These are phyloP conservation scores for Caenorhabditis sinica DNA, from an alignment of 2,888 invertebrate species.

Conservation along the genomic window DNA sequence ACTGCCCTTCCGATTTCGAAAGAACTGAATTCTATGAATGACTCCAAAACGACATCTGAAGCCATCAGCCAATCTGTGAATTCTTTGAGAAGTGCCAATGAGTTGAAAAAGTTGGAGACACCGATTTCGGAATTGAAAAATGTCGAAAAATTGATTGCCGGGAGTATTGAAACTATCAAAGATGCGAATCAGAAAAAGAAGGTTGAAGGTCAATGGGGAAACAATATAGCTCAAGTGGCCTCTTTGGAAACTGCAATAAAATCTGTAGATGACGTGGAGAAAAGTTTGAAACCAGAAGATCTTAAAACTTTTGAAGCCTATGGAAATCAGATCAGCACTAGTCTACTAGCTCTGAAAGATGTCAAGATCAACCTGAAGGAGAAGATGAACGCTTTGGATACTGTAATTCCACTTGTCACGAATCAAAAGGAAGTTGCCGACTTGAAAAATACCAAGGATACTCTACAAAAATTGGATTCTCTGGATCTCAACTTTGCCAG, in stretches of 20 bases:
- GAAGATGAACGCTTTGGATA: slow-evolving; percentile 1
- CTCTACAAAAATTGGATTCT: neutral
- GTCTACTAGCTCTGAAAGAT: neutral
- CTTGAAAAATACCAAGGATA: neutral
- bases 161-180: neutral
- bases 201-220: slow-evolving; percentile 1
- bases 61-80: neutral
- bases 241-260: neutral
- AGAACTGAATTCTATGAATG: neutral
- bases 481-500: slow-evolving; percentile 6
- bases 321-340: neutral
- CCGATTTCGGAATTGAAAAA: neutral
- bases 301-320: neutral
- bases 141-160: neutral
- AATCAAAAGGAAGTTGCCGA: neutral
- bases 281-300: neutral
- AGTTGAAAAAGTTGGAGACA: neutral
- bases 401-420: neutral
- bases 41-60: neutral
- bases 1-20: neutral
- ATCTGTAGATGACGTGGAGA: neutral
- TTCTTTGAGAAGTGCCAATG: neutral
- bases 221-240: neutral
- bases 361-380: neutral
- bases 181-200: neutral